A percentile compares a stretch with the other conserved stretches of the same genome.
Conservation (phyloP, 2,113 vertebrate genomes). For the Symphodus melops region DNA sequence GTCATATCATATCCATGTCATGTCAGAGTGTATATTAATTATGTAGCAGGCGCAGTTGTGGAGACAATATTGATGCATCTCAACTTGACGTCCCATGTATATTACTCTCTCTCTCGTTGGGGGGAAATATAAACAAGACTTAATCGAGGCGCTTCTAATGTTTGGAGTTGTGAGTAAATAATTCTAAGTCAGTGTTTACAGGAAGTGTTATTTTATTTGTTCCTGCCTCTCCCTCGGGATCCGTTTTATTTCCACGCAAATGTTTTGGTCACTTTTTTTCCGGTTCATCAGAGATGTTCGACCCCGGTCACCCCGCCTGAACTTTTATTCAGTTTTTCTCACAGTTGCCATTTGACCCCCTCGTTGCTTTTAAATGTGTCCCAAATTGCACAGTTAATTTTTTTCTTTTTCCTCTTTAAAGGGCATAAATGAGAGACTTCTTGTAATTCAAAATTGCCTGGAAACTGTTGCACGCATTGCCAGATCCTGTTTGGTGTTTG, state of each 20-base stretch:
- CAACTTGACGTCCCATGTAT: conserved; percentile 46
- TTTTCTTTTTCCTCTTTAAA: too few species aligned
- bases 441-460: conserved; percentile 63
- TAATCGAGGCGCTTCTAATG: conserved; percentile 67
- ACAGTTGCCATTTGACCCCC: conserved; percentile 28
- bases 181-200: conserved; percentile 48
- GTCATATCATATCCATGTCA: conserved; percentile 82
- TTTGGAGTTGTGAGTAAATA: conserved; percentile 69
- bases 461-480: conserved; percentile 40
- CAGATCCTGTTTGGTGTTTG: conserved; percentile 55
- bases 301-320: conserved; percentile 42
- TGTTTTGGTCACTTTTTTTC: conserved; percentile 56
- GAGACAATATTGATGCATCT: conserved; percentile 67
- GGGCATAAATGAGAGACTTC: conserved; percentile 57
- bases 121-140: conserved; percentile 61
- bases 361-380: conserved; percentile 47
- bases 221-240: conserved; percentile 42
- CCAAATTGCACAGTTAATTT: conserved; percentile 73
- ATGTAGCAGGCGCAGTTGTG: conserved; percentile 70
- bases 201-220: conserved; percentile 39
- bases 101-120: conserved; percentile 56
- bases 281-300: conserved; percentile 53
- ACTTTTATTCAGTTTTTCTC: conserved; percentile 39
- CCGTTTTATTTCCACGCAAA: conserved; percentile 49
- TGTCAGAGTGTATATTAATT: conserved; percentile 77